phyloP scores from a whole-genome alignment of 2,113 vertebrate species.

The Myodes glareolus region DNA sequence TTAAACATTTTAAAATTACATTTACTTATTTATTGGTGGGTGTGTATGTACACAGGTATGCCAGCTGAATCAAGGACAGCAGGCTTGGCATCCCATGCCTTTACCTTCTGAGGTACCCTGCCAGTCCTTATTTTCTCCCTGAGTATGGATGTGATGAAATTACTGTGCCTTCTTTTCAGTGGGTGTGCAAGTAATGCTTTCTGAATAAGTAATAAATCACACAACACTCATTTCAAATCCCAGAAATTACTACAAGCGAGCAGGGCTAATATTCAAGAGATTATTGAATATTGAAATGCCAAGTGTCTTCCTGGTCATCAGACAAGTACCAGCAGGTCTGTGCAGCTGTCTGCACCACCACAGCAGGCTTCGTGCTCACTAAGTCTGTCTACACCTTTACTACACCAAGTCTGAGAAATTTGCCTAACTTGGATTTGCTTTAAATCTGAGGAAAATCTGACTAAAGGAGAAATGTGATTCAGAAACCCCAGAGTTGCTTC shows the following conservation, averaged over 20 bases:
- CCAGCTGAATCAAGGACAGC: background rate
- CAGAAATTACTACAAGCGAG: background rate
- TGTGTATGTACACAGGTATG: background rate
- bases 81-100: background rate
- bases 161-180: background rate
- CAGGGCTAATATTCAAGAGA: background rate
- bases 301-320: background rate
- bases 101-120: background rate
- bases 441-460: constrained; percentile 24
- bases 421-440: background rate
- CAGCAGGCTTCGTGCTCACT: background rate
- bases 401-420: background rate
- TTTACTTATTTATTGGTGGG: background rate
- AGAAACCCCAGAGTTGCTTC: background rate
- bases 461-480: background rate
- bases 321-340: background rate
- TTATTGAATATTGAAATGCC: background rate
- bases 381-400: background rate
- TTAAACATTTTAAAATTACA: background rate
- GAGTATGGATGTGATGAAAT: background rate
- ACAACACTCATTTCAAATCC: background rate
- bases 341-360: background rate
- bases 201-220: background rate
- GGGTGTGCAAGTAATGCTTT: background rate
- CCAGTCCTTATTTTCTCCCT: background rate